These are phyloP conservation scores for Microcebus lehilahytsara DNA, from an alignment of 2,113 vertebrate species.

Conservation along the genomic window DNA sequence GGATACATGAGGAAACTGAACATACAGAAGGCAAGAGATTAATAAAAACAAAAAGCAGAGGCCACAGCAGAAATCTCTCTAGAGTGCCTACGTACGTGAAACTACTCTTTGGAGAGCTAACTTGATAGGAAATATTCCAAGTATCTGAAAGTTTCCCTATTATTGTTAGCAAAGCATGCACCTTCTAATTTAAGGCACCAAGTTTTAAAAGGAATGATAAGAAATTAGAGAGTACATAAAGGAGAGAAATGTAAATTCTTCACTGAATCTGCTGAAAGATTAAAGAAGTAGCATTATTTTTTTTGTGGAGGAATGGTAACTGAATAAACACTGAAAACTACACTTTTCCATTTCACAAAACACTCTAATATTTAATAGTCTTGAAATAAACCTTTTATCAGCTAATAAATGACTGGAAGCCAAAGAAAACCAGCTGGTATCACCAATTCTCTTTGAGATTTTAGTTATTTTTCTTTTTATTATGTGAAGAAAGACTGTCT, in stretches of 20 bases:
- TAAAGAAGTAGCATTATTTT: neutral
- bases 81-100: neutral
- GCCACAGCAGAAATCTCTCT: neutral
- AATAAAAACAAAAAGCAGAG: neutral
- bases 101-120: neutral
- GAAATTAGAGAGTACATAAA: constrained; percentile 10
- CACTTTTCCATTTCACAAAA: constrained; percentile 1
- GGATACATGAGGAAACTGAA: neutral
- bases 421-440: neutral
- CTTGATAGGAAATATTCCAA: neutral
- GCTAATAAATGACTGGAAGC: constrained; percentile 3
- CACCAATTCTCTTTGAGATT: constrained; percentile 23
- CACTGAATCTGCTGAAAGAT: neutral
- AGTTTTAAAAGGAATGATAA: neutral
- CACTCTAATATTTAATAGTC: neutral
- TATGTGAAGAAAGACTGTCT: neutral
- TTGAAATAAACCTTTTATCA: constrained; percentile 43
- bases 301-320: constrained; percentile 9
- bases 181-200: neutral
- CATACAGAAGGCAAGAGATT: neutral
- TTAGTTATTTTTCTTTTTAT: neutral
- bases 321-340: constrained; percentile 11
- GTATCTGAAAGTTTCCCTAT: neutral
- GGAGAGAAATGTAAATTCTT: constrained; percentile 32
- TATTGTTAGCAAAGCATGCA: neutral